Conservation (phyloP, 1,140 invertebrate species). For the Campoletis sonorensis region DNA sequence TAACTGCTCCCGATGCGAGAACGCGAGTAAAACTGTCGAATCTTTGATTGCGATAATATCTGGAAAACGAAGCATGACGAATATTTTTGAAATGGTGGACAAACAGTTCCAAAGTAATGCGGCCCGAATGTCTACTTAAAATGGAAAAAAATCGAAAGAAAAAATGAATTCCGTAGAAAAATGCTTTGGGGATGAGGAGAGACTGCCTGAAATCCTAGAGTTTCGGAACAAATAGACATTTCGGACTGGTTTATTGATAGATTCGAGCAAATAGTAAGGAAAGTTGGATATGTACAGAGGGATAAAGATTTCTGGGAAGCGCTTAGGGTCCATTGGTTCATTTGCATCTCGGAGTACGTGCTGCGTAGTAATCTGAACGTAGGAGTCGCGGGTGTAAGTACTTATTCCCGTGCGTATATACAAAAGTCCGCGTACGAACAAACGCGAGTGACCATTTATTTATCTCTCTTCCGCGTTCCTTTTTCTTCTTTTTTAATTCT, state of each 20-base stretch:
- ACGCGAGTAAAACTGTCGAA: no score
- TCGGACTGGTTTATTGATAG: background rate
- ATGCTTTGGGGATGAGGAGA: no score
- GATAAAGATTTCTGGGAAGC: constrained; percentile 24
- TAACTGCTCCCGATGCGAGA: no score
- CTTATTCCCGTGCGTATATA: background rate
- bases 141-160: no score
- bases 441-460: background rate
- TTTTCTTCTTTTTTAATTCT: no score
- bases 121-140: no score
- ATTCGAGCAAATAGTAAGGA: background rate
- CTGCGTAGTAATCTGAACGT: constrained; percentile 12
- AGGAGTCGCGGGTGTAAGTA: constrained; percentile 30
- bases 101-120: no score
- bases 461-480: background rate
- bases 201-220: no score
- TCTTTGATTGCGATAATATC: no score
- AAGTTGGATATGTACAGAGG: background rate
- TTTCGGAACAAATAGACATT: background rate
- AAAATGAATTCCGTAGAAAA: no score
- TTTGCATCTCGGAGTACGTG: constrained; percentile 29
- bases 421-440: background rate
- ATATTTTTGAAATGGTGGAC: no score
- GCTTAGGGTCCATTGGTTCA: constrained; percentile 8
- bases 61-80: no score